Percentiles rank a stretch among this genome's conserved stretches.
Evolutionary conservation across 2,888 invertebrate species (phyloP).

Genomic region (Scaptomyza reducta): DNA sequence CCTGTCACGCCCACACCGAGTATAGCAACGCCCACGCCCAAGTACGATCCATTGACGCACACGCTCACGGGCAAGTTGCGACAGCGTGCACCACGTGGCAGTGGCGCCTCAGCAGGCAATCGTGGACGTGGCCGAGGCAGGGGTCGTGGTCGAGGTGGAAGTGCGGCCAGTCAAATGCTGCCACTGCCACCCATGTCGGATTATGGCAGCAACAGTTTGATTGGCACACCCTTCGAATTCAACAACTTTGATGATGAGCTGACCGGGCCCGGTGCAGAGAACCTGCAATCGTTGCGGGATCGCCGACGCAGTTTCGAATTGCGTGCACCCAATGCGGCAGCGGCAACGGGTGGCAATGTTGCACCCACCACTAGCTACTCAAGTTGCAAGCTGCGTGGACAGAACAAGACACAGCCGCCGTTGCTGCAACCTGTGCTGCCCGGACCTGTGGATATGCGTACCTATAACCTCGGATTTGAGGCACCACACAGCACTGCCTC

Average conservation of each 20-base stretch:
- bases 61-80: constrained; percentile 81
- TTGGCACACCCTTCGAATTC: constrained; percentile 94
- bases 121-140: constrained; percentile 83
- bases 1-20: constrained; percentile 44
- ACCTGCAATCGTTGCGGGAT: constrained; percentile 91
- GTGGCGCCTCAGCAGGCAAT: constrained; percentile 50
- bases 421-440: constrained; percentile 89
- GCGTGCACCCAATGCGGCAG: constrained; percentile 80
- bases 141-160: constrained; percentile 84
- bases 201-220: constrained; percentile 87
- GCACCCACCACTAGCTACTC: constrained; percentile 60
- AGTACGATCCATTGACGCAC: constrained; percentile 80
- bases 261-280: constrained; percentile 90
- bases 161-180: constrained; percentile 68
- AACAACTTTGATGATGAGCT: constrained; percentile 93
- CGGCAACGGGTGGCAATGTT: constrained; percentile 9
- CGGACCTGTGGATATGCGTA: constrained; percentile 95
- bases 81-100: constrained; percentile 82
- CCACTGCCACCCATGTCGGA: constrained; percentile 81
- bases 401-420: constrained; percentile 54
- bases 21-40: constrained; percentile 39
- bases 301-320: constrained; percentile 90
- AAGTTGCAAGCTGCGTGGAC: constrained; percentile 78
- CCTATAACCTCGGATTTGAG: constrained; percentile 87
- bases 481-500: constrained; percentile 84